A percentile compares a stretch with the other conserved stretches of the same genome.
Evolutionary conservation across 2,888 invertebrate species (phyloP).

Genomic region (Onthophagus sagittarius): DNA sequence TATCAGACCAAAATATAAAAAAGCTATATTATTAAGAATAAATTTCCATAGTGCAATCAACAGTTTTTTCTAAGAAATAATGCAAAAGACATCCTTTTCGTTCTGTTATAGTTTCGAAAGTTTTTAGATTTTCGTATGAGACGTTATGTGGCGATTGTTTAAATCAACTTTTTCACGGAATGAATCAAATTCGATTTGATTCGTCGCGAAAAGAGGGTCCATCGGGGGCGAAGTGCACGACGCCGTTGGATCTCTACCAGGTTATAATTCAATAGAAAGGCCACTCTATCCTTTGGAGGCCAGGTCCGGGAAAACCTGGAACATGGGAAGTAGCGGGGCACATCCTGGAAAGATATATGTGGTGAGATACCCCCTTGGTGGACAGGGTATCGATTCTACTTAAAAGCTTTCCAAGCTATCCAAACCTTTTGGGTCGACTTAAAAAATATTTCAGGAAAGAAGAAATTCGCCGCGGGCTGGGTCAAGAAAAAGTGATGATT

Average conservation of each 20-base stretch:
- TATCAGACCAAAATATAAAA: too few relatives aligned
- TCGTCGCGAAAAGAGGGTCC: not conserved
- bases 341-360: conserved; percentile 8
- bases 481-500: too few relatives aligned
- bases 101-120: too few relatives aligned
- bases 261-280: conserved; percentile 10
- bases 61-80: too few relatives aligned
- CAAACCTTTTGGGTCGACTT: not conserved
- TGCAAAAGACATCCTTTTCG: too few relatives aligned
- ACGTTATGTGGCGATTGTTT: too few relatives aligned
- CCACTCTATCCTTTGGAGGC: not conserved
- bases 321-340: not conserved
- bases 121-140: too few relatives aligned
- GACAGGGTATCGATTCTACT: conserved; percentile 9
- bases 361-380: not conserved
- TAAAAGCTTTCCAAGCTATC: conserved; percentile 1
- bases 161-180: too few relatives aligned
- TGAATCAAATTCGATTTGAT: not conserved
- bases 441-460: not conserved
- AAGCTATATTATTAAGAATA: too few relatives aligned
- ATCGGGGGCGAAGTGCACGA: conserved; percentile 6
- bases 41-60: too few relatives aligned
- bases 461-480: too few relatives aligned
- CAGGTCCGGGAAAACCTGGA: not conserved
- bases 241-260: not conserved